Percentiles rank a stretch among this genome's conserved stretches.
These are phyloP conservation scores for Squalus acanthias DNA, from an alignment of 2,797 vertebrate species.

Conservation along the genomic window DNA sequence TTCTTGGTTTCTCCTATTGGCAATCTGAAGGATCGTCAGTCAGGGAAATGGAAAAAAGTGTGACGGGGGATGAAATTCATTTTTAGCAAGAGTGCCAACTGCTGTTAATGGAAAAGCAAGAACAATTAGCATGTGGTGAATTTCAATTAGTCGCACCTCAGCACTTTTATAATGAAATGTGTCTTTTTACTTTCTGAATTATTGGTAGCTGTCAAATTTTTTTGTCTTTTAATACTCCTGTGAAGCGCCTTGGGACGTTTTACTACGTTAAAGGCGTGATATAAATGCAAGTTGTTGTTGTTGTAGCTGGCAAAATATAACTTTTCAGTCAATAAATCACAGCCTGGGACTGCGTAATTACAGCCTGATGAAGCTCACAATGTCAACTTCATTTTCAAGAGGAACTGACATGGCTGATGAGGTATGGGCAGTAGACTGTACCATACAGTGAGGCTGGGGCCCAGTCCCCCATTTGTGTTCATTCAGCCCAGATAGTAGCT, in stretches of 20 bases:
- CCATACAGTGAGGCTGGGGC: neutral
- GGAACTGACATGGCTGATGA: neutral
- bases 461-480: neutral
- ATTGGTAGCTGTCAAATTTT: neutral
- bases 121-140: constrained; percentile 18
- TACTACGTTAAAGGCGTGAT: no score
- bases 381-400: neutral
- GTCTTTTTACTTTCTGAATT: constrained; percentile 16
- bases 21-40: neutral
- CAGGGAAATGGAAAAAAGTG: neutral
- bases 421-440: neutral
- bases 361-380: neutral
- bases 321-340: neutral
- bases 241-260: no score
- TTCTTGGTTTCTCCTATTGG: neutral
- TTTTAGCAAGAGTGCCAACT: constrained; percentile 17
- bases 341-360: neutral
- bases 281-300: no score
- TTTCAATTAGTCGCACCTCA: constrained; percentile 28
- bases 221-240: no score
- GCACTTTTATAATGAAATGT: constrained; percentile 9
- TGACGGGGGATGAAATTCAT: neutral
- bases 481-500: neutral
- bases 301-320: neutral
- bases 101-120: constrained; percentile 9